A percentile compares a stretch with the other conserved stretches of the same genome.
phyloP scores from a whole-genome alignment of 2,113 vertebrate genomes.

The Setophaga petechia region DNA sequence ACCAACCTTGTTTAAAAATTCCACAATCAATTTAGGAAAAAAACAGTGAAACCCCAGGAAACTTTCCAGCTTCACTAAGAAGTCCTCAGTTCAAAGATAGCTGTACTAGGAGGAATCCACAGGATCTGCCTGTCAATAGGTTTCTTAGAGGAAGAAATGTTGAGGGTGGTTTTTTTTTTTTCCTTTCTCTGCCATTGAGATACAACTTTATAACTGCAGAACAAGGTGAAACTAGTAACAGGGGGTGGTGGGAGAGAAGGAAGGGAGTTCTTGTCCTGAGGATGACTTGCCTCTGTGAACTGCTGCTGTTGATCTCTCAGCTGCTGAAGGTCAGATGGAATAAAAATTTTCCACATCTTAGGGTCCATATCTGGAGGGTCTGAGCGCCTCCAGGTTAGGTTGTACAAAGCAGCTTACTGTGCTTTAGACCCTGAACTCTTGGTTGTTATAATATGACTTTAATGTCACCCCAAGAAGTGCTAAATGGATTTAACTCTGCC shows the following conservation, averaged over 20 bases:
- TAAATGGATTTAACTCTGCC: not conserved
- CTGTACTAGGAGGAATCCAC: conserved; percentile 70
- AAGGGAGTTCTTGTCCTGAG: not conserved
- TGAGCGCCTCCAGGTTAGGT: not conserved
- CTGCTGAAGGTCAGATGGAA: not conserved
- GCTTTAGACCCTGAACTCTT: not conserved
- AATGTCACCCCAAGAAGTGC: not conserved
- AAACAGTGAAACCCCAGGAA: conserved; percentile 75
- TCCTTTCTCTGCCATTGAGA: conserved; percentile 26
- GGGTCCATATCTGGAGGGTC: not conserved
- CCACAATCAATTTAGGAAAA: conserved; percentile 78
- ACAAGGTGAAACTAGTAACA: conserved; percentile 68
- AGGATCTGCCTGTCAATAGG: conserved; percentile 80
- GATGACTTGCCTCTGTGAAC: not conserved
- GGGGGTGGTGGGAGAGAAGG: not conserved
- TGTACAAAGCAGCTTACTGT: not conserved
- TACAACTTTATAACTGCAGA: conserved; percentile 68
- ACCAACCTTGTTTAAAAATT: conserved; percentile 79
- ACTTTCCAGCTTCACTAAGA: conserved; percentile 73
- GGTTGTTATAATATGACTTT: not conserved
- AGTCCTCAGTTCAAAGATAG: conserved; percentile 81
- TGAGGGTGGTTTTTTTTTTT: not conserved
- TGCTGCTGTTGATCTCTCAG: not conserved
- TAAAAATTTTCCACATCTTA: not conserved
- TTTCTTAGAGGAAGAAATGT: conserved; percentile 72